These are phyloP conservation scores for Anas platyrhynchos DNA, from an alignment of 2,113 vertebrate genomes.

Conservation along the genomic window DNA sequence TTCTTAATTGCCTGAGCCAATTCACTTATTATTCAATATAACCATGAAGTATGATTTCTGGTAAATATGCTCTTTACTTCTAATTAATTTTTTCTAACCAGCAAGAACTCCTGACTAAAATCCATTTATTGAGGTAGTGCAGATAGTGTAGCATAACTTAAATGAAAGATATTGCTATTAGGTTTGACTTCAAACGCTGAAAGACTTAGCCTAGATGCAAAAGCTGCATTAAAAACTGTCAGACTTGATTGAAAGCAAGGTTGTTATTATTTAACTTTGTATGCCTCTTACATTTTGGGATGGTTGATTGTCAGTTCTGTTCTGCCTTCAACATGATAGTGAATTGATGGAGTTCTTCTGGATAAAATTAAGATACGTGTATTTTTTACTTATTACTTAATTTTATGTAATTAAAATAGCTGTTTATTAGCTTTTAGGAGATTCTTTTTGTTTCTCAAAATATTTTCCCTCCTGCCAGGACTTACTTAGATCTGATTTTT, in stretches of 20 bases:
- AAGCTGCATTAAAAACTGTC: not conserved
- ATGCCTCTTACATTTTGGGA: not conserved
- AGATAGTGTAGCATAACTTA: not conserved
- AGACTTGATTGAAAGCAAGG: not conserved
- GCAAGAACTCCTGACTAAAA: not conserved
- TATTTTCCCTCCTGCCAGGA: not conserved
- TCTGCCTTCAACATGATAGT: not conserved
- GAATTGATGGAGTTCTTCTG: not conserved
- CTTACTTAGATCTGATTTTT: not conserved
- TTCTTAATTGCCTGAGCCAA: not conserved
- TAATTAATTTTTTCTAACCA: not conserved
- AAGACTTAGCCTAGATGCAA: not conserved
- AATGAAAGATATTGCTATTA: not conserved
- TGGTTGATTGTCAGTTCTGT: not conserved
- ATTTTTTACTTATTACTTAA: not conserved
- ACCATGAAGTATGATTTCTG: not conserved
- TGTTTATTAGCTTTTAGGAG: not conserved
- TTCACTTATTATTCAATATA: not conserved
- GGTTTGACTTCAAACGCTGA: not conserved
- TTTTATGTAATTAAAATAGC: not conserved
- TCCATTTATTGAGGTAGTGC: not conserved
- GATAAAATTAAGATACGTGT: not conserved
- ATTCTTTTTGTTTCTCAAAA: not conserved
- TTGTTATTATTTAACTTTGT: not conserved
- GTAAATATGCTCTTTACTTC: not conserved